A percentile compares a stretch with the other conserved stretches of the same genome.
phyloP scores from a whole-genome alignment of 2,888 invertebrate species.

The Lasioglossum marginatum region DNA sequence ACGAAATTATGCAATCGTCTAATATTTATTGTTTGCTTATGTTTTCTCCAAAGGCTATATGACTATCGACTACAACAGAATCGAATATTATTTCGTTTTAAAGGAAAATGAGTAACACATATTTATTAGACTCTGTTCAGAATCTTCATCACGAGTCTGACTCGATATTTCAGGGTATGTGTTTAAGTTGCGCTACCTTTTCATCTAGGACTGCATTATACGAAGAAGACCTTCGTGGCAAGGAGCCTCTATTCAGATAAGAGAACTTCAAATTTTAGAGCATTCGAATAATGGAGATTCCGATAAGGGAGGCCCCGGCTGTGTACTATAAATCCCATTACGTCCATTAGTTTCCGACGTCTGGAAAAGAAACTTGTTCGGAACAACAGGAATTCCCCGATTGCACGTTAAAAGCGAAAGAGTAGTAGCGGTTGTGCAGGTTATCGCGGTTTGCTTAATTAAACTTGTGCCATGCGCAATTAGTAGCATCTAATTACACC shows the following conservation, averaged over 20 bases:
- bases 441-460: slow-evolving; percentile 35
- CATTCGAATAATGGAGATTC: background rate
- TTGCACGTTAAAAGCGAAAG: background rate
- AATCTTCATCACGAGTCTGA: too few species aligned
- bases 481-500: slow-evolving; percentile 18
- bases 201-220: background rate
- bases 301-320: background rate
- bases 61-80: too few species aligned
- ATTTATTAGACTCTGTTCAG: too few species aligned
- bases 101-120: too few species aligned
- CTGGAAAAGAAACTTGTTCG: background rate
- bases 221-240: background rate
- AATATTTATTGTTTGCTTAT: too few species aligned
- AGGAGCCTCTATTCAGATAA: background rate
- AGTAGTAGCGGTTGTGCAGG: background rate
- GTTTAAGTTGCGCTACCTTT: too few species aligned
- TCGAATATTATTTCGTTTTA: too few species aligned
- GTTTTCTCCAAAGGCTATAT: too few species aligned
- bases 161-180: too few species aligned
- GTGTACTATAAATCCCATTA: background rate
- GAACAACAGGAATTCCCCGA: slow-evolving; percentile 4
- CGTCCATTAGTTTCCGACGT: background rate
- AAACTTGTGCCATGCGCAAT: slow-evolving; percentile 28
- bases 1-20: too few species aligned
- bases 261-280: background rate